phyloP scores from a whole-genome alignment of 2,888 invertebrate genomes.

The Vesta saturnalis region DNA sequence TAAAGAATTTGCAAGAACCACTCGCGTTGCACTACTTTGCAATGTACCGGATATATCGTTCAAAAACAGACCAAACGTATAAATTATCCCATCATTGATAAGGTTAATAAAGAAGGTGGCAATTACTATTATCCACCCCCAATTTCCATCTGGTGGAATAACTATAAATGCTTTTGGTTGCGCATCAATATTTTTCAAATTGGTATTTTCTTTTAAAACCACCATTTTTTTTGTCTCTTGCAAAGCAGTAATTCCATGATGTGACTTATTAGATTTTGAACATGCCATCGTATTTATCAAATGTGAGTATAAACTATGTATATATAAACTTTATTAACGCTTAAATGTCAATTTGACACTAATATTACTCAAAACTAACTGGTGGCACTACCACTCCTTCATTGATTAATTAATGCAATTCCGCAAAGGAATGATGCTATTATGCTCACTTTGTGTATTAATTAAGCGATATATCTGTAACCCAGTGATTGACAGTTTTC shows the following conservation, averaged over 20 bases:
- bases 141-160: slow-evolving; percentile 70
- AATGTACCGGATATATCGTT: slow-evolving; percentile 51
- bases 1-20: slow-evolving; percentile 51
- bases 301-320: too few species aligned
- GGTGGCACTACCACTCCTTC: too few species aligned
- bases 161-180: slow-evolving; percentile 46
- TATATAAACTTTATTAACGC: too few species aligned
- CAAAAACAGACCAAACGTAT: slow-evolving; percentile 69
- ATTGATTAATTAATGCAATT: too few species aligned
- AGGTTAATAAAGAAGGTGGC: slow-evolving; percentile 67
- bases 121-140: slow-evolving; percentile 69
- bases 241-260: neutral
- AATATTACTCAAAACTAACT: too few species aligned
- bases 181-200: neutral
- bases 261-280: neutral
- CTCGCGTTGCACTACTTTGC: slow-evolving; percentile 44
- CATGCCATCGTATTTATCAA: too few species aligned
- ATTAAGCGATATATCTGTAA: too few species aligned
- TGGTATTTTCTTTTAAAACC: neutral
- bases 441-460: too few species aligned
- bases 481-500: too few species aligned
- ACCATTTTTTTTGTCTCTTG: neutral
- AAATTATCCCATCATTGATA: slow-evolving; percentile 69
- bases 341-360: too few species aligned
- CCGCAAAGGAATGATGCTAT: too few species aligned